A percentile compares a stretch with the other conserved stretches of the same genome.
Conservation (phyloP, 2,113 vertebrate species). For the Burhinus bistriatus region DNA sequence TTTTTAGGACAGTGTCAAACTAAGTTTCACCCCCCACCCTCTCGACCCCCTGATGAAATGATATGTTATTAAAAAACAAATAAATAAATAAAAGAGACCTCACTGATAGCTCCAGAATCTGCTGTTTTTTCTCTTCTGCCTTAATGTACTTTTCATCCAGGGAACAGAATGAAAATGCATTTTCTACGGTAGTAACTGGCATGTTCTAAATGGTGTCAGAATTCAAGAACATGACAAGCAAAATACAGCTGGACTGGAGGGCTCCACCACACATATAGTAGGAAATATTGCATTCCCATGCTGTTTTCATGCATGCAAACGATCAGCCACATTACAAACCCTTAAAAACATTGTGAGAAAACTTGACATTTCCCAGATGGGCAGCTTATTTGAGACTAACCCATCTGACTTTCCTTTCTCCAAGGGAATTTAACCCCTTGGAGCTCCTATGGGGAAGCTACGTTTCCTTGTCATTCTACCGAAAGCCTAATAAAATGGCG, state of each 20-base stretch:
- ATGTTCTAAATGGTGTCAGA: constrained; percentile 66
- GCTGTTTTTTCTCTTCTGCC: constrained; percentile 6
- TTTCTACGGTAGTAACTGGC: constrained; percentile 63
- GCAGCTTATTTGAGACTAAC: constrained; percentile 39
- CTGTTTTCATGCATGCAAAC: constrained; percentile 70
- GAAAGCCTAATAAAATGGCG: not conserved
- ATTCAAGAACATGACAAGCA: constrained; percentile 74
- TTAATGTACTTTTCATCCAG: constrained; percentile 33
- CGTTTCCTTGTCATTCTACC: not conserved
- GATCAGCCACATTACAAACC: constrained; percentile 71
- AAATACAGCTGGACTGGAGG: constrained; percentile 73
- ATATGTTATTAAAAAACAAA: constrained; percentile 18
- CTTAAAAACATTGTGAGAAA: constrained; percentile 56
- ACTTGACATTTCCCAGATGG: constrained; percentile 71
- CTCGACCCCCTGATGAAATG: not conserved
- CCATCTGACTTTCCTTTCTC: constrained; percentile 58
- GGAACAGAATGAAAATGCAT: constrained; percentile 59
- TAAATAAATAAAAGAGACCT: not conserved
- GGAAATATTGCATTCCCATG: constrained; percentile 74
- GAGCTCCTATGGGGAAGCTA: not conserved
- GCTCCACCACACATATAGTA: constrained; percentile 68
- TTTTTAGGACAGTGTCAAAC: constrained; percentile 31
- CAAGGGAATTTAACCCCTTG: constrained; percentile 59
- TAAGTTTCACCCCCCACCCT: constrained; percentile 1
- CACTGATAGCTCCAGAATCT: constrained; percentile 3